Evolutionary conservation across 2,797 vertebrate genomes (phyloP), one percentile per base, ranked within the genome.

Genomic region (Eleutherodactylus coqui): DNA sequence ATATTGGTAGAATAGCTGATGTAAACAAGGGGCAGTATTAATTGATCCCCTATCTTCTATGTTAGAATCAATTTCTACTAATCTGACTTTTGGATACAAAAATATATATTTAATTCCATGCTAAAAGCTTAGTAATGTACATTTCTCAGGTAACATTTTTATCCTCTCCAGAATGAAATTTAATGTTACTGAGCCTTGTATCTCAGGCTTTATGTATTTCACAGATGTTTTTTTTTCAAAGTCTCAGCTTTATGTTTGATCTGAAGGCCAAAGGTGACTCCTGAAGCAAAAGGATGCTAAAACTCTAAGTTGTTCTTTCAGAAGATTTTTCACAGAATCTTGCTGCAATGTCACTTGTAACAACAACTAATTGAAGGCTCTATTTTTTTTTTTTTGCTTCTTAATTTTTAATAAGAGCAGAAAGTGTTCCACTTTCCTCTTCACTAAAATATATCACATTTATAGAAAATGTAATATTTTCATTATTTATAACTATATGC

Each of bases 151-250:
- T 4, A 64, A 43, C 4, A 17, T 32, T 43, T 49, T 58, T 49
- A 76, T 38, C 14, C 21, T 49, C 10, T 51, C 3, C 24, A 38
- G 17, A 43, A 79, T 1, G 36, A 64, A 32, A 47, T 34, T 16
- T 49, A 4, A n/a, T 34, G 5, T 75, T 13, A 73, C 36, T 7
- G 17, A 62, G 27, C n/a, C 73, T 83, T 17, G 27, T 32, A 21
- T 60, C 17, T 75, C 38, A 60, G 36, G 29, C 32, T 75, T 51
- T 19, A 82, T 38, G 29, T 21, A 32, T 55, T 60, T 75, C 13
- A 75, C 67, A 75, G 43, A 43, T 84, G 41, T 24, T 43, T 60
- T 24, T 43, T 60, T 84, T 67, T 78, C 43, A 84, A 84, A 78
- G 62, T 4, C 58, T n/a, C 75, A 85, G 75, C 60, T 53, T 78